Evolutionary conservation across 2,113 vertebrate species (phyloP).

Genomic region (Panthera leo): DNA sequence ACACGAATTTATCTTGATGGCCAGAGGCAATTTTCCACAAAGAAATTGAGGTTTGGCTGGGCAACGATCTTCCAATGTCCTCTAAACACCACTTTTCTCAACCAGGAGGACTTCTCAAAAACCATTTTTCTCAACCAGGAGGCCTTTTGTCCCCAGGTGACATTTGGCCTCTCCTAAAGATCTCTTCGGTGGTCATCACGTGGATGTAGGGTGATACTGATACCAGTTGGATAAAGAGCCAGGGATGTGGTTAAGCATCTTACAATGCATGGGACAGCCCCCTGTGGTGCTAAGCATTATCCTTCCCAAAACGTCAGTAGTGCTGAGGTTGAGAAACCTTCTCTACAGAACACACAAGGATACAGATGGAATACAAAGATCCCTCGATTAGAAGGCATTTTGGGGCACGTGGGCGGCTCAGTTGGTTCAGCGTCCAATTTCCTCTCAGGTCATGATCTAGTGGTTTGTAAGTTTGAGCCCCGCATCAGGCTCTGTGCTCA

Average conservation of each 20-base stretch:
- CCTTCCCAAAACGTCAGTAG: accelerated
- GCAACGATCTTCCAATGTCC: not conserved
- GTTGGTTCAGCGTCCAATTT: too few species aligned
- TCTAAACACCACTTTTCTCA: not conserved
- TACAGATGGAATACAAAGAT: accelerated
- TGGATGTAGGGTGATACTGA: accelerated
- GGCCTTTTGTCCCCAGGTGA: accelerated
- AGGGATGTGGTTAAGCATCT: too few species aligned
- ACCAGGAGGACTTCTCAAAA: too few species aligned
- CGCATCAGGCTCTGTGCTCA: too few species aligned
- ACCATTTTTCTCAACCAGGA: not conserved
- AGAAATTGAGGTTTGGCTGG: not conserved
- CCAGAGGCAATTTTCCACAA: not conserved
- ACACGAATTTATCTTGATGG: not conserved
- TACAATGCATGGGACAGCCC: not conserved
- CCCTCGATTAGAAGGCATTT: not conserved
- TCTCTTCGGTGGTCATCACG: too few species aligned
- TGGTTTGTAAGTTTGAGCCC: too few species aligned
- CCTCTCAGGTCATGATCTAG: too few species aligned
- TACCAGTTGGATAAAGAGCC: not conserved
- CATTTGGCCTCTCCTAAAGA: not conserved
- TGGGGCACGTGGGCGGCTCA: too few species aligned
- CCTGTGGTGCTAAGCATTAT: too few species aligned
- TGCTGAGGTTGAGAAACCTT: not conserved
- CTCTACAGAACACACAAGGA: accelerated